Evolutionary conservation across 2,888 invertebrate species (phyloP), one percentile per base, ranked within the genome.

Genomic region (Balanococcus diminutus): DNA sequence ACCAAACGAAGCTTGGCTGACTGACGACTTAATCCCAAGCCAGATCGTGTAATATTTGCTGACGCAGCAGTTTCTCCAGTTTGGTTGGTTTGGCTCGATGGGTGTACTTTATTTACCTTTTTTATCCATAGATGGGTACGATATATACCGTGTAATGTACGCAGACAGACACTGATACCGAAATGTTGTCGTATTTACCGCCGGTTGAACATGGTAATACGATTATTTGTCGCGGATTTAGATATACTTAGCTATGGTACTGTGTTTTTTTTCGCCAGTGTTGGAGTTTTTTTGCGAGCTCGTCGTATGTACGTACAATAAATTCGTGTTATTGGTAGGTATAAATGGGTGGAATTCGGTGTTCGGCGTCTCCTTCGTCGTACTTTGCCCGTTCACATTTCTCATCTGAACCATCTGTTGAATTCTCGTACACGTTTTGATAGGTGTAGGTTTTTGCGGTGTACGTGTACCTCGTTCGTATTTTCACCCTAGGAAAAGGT

Each of bases 371-470:
- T 3, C 8, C 36, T 36, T 2, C n/a, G 31, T 72, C 32, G 19
- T 72, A 31, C 32, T 46, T n/a, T 11, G 11, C 42, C 14, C 16
- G 42, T 16, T 42, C 3, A 46, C n/a, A n/a, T n/a, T n/a, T n/a
- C 46, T 46, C 46, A n/a, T 46, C 46, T 31, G 56, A 61, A 61
- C 25, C 61, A 61, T 61, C 61, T 61, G 61, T 61, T 61, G 61
- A 61, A 61, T 61, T 61, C 25, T 46, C 46, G 46, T 46, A 14
- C 46, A 46, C 14, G 46, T 11, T 46, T 46, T 46, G 16, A n/a
- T 46, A 46, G 36, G 36, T 36, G 4, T 36, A 36, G 36, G 36
- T 36, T 36, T 36, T 36, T 36, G 36, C 36, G 36, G 36, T 36
- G 3, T 46, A 46, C 46, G 46, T n/a, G n/a, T n/a, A n/a, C n/a